Evolutionary conservation across 1,140 invertebrate species (phyloP).

Genomic region (Alviniconcha marisindica): DNA sequence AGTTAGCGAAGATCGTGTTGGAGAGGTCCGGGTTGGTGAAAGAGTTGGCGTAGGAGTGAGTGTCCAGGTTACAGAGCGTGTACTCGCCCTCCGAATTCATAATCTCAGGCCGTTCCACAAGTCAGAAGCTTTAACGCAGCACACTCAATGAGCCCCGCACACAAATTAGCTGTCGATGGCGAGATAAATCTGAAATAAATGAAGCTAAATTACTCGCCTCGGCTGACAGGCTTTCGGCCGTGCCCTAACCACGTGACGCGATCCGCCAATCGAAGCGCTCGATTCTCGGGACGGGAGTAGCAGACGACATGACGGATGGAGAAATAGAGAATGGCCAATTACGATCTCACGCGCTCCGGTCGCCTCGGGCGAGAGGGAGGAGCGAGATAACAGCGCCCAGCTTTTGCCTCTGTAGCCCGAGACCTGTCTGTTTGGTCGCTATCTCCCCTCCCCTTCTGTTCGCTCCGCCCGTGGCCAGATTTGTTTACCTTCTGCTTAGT

Average conservation of each 20-base stretch:
- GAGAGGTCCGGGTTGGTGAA: slow-evolving; percentile 46
- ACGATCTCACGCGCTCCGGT: neutral
- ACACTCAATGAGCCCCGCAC: slow-evolving; percentile 47
- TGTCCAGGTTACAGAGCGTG: slow-evolving; percentile 69
- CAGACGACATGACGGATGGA: slow-evolving; percentile 33
- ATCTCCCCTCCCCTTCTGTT: slow-evolving; percentile 6
- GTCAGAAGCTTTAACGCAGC: neutral
- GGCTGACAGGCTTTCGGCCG: slow-evolving; percentile 65
- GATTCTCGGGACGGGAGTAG: neutral
- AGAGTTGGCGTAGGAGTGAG: slow-evolving; percentile 62
- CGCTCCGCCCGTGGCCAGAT: neutral
- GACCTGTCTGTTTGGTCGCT: neutral
- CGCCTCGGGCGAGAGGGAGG: neutral
- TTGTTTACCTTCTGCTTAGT: neutral
- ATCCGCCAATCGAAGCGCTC: slow-evolving; percentile 61
- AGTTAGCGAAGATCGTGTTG: slow-evolving; percentile 42
- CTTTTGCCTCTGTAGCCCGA: neutral
- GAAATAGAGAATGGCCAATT: slow-evolving; percentile 20
- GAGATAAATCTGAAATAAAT: slow-evolving; percentile 74
- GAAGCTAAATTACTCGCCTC: slow-evolving; percentile 71
- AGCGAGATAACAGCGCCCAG: neutral
- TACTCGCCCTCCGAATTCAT: slow-evolving; percentile 70
- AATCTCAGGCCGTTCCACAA: slow-evolving; percentile 37
- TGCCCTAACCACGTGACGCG: slow-evolving; percentile 61
- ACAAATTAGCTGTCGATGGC: slow-evolving; percentile 69